Evolutionary conservation across 1,140 invertebrate genomes (phyloP).

Genomic region (Cotesia typhae): DNA sequence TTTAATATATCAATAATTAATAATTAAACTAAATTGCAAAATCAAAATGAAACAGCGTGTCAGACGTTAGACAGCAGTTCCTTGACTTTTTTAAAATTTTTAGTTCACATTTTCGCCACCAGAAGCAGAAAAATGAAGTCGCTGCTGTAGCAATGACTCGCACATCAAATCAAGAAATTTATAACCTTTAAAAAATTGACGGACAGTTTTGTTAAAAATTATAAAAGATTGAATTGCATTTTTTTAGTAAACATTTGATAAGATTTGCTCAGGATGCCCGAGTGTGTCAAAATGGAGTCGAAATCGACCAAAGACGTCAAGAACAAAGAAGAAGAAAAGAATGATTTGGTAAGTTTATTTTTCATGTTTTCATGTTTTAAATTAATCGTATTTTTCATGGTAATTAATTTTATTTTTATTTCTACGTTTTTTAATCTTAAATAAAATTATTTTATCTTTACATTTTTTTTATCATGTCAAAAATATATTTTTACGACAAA

Average conservation of each 20-base stretch:
- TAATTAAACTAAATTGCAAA: no score
- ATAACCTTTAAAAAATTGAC: constrained; percentile 8
- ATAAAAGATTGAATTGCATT: not conserved
- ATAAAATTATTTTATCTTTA: not conserved
- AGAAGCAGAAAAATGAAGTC: not conserved
- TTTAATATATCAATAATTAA: no score
- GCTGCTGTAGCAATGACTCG: constrained; percentile 11
- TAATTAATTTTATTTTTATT: constrained; percentile 7
- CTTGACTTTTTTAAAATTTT: not conserved
- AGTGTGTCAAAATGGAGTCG: constrained; percentile 54
- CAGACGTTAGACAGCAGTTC: no score
- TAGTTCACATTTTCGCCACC: not conserved
- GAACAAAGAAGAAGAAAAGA: constrained; percentile 63
- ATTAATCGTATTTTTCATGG: constrained; percentile 11
- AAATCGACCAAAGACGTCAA: constrained; percentile 56
- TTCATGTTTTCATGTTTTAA: not conserved
- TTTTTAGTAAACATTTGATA: not conserved
- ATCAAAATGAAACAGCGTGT: no score
- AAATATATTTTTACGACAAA: no score
- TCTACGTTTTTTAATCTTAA: not conserved
- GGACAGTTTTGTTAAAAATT: constrained; percentile 1
- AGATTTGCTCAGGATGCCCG: constrained; percentile 56
- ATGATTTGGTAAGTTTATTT: constrained; percentile 55
- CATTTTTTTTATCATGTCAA: no score
- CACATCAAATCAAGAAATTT: constrained; percentile 10